phyloP scores from a whole-genome alignment of 2,888 invertebrate genomes.

The Hetaerina titia region DNA sequence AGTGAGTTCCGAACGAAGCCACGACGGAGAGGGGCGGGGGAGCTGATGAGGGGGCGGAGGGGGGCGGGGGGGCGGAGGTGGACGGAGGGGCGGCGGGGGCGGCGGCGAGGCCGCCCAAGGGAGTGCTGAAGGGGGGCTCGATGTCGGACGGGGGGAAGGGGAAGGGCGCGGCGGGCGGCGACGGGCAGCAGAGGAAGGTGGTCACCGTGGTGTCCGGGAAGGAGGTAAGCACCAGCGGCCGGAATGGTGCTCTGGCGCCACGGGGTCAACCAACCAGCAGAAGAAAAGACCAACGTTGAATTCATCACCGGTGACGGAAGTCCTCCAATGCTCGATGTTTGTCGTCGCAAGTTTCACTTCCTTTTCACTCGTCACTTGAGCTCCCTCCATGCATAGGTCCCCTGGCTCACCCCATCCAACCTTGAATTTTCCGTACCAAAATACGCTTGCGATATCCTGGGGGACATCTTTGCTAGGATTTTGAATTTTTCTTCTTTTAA shows the following conservation, averaged over 20 bases:
- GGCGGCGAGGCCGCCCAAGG: not conserved
- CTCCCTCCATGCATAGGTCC: too few relatives aligned
- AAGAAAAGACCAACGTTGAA: too few relatives aligned
- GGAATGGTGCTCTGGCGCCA: not conserved
- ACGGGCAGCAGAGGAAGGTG: slow-evolving; percentile 32
- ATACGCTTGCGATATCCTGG: too few relatives aligned
- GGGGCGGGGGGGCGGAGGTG: not conserved
- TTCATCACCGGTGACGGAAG: too few relatives aligned
- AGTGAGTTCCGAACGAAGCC: not conserved
- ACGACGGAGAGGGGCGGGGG: slow-evolving; percentile 3
- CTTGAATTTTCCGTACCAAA: too few relatives aligned
- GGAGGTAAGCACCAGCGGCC: slow-evolving; percentile 36
- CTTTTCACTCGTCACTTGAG: too few relatives aligned
- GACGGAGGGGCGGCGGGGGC: not conserved
- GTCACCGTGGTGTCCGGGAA: slow-evolving; percentile 67
- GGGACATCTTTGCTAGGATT: too few relatives aligned
- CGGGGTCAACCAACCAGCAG: too few relatives aligned
- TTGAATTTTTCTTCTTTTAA: too few relatives aligned
- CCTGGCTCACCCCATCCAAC: too few relatives aligned
- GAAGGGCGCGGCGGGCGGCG: not conserved
- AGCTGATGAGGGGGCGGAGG: not conserved
- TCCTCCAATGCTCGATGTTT: too few relatives aligned
- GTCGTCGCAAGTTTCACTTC: too few relatives aligned
- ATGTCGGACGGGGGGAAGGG: slow-evolving; percentile 31
- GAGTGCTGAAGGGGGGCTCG: slow-evolving; percentile 44